Percentiles rank a stretch among this genome's conserved stretches.
These are phyloP conservation scores for Sula dactylatra DNA, from an alignment of 2,113 vertebrate genomes.

Conservation along the genomic window DNA sequence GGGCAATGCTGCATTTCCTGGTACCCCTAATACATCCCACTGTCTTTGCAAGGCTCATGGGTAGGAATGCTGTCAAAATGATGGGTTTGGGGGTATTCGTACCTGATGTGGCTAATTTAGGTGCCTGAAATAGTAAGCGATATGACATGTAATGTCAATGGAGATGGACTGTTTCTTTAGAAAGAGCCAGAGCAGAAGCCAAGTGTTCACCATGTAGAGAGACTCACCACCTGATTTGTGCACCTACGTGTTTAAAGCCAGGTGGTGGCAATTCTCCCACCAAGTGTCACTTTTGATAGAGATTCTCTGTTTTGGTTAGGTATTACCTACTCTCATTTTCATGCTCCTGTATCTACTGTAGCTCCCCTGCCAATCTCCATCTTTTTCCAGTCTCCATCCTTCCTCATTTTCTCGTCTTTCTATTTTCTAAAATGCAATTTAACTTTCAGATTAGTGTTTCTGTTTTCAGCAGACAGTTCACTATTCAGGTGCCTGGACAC, in stretches of 20 bases:
- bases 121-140: neutral
- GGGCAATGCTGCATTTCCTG: neutral
- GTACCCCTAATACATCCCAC: accelerated
- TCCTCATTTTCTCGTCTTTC: neutral
- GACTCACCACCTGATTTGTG: neutral
- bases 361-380: neutral
- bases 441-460: neutral
- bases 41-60: neutral
- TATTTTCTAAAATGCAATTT: neutral
- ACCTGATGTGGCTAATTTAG: neutral
- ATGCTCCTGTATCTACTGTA: neutral
- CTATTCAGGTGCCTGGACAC: neutral
- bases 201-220: neutral
- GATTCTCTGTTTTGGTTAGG: neutral
- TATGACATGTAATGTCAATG: neutral
- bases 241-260: neutral
- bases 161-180: neutral
- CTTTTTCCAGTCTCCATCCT: neutral
- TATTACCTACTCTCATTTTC: neutral
- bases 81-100: neutral
- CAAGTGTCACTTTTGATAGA: neutral
- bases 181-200: neutral
- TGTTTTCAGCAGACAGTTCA: neutral
- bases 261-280: neutral
- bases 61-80: neutral